These are phyloP conservation scores for Dastarcus helophoroides DNA, from an alignment of 2,888 invertebrate genomes.

Conservation along the genomic window DNA sequence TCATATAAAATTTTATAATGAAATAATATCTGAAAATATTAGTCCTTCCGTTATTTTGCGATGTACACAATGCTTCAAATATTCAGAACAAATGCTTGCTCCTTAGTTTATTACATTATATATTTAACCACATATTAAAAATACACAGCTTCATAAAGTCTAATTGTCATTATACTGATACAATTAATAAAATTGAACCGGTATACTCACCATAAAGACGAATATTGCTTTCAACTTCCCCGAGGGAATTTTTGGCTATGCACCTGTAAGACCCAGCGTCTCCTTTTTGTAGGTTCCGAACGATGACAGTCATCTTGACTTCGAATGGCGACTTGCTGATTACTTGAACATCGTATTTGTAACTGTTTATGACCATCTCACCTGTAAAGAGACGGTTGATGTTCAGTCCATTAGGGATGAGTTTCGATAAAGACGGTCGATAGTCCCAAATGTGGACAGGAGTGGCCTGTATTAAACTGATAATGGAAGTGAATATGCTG, in stretches of 20 bases:
- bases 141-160: no score
- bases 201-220: conserved; percentile 66
- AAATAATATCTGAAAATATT: no score
- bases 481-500: conserved; percentile 24
- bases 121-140: no score
- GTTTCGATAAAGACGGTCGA: conserved; percentile 21
- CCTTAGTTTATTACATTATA: no score
- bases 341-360: conserved; percentile 66
- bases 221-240: conserved; percentile 80
- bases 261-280: conserved; percentile 78
- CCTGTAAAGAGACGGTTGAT: conserved; percentile 40
- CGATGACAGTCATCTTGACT: conserved; percentile 68
- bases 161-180: no score
- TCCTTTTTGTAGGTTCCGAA: conserved; percentile 57
- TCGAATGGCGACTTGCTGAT: conserved; percentile 64
- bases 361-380: conserved; percentile 74
- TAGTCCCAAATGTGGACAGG: conserved; percentile 22
- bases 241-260: conserved; percentile 76
- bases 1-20: no score
- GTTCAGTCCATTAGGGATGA: conserved; percentile 18
- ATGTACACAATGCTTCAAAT: no score
- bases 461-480: conserved; percentile 30
- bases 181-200: no score
- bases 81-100: no score
- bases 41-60: no score